These are phyloP conservation scores for Phymastichus coffea DNA, from an alignment of 1,140 invertebrate species.

Conservation along the genomic window DNA sequence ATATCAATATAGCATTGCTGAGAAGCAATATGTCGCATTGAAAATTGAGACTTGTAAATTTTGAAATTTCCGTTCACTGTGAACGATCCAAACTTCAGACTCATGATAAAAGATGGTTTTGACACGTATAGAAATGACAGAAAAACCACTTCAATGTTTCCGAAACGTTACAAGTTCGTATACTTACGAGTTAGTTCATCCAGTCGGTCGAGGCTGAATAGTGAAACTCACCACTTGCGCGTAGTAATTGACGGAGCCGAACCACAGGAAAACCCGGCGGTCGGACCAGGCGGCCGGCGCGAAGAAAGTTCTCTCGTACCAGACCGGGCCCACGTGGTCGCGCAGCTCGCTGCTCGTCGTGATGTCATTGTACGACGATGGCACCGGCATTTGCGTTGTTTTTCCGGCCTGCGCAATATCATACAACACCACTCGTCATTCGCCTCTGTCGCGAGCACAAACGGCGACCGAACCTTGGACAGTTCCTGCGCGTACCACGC, in stretches of 20 bases:
- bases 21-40: too few relatives aligned
- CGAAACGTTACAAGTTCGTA: too few relatives aligned
- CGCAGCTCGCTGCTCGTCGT: constrained; percentile 75
- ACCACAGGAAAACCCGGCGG: constrained; percentile 76
- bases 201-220: too few relatives aligned
- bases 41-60: too few relatives aligned
- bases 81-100: too few relatives aligned
- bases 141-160: too few relatives aligned
- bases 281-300: constrained; percentile 73
- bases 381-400: constrained; percentile 86
- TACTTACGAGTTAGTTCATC: too few relatives aligned
- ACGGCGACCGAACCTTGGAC: neutral
- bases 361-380: constrained; percentile 96
- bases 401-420: constrained; percentile 57
- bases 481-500: constrained; percentile 56
- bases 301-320: constrained; percentile 84
- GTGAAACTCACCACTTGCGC: constrained; percentile 76
- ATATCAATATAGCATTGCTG: too few relatives aligned
- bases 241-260: constrained; percentile 86
- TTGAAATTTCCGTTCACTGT: too few relatives aligned
- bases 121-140: too few relatives aligned
- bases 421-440: neutral
- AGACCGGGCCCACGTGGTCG: constrained; percentile 93
- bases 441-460: neutral
- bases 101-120: too few relatives aligned